A percentile compares a stretch with the other conserved stretches of the same genome.
Conservation (phyloP, 30 jellyfish, hydroid and myxozoan species). For the Cassiopea xamachana region DNA sequence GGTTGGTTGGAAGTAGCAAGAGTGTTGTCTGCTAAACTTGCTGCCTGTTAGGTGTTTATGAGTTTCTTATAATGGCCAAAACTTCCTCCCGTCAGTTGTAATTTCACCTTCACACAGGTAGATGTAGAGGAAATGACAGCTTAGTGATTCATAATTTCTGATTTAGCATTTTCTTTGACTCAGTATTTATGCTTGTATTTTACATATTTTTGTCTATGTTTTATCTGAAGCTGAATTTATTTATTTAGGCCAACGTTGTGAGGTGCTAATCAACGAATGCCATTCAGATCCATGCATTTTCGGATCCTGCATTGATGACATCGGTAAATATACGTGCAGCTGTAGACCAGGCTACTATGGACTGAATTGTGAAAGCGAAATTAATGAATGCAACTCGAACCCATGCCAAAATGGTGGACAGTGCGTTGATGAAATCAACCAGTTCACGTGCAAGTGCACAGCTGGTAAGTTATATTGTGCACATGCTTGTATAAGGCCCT, state of each 20-base stretch:
- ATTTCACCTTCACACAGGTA: too few relatives aligned
- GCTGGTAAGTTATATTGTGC: conserved; percentile 36
- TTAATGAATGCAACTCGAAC: conserved; percentile 68
- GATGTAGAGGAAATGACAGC: not conserved
- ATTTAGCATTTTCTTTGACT: not conserved
- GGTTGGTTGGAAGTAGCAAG: too few relatives aligned
- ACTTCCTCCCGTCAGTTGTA: too few relatives aligned
- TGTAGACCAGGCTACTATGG: conserved; percentile 89
- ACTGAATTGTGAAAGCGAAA: conserved; percentile 52
- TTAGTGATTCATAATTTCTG: not conserved
- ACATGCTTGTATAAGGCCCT: too few relatives aligned
- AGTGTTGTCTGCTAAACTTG: too few relatives aligned
- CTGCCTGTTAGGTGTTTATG: too few relatives aligned
- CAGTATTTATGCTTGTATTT: not conserved
- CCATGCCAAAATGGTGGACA: conserved; percentile 76
- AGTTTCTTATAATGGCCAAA: too few relatives aligned
- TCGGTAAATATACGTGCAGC: conserved; percentile 73
- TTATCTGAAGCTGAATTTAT: not conserved
- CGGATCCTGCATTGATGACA: conserved; percentile 72
- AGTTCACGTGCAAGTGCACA: conserved; percentile 69
- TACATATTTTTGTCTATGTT: not conserved
- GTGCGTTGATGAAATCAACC: conserved; percentile 75
- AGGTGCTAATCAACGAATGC: conserved; percentile 70
- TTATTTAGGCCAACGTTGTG: conserved; percentile 60
- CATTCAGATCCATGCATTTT: conserved; percentile 71